Evolutionary conservation across 1,140 invertebrate genomes (phyloP), one percentile per base, ranked within the genome.

Genomic region (Phortica variegata): DNA sequence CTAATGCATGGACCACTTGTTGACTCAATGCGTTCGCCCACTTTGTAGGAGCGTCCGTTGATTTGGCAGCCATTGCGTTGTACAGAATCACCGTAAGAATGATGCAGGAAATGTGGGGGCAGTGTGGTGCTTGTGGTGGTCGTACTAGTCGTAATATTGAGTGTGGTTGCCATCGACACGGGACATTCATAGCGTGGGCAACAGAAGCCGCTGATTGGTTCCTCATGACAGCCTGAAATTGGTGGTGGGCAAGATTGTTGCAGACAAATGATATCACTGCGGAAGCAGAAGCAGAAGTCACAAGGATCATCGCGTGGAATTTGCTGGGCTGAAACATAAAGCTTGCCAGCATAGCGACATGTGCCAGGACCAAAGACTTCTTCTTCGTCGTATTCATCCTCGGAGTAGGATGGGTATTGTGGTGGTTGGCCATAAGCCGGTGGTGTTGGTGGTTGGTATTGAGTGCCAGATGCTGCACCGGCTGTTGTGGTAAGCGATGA

Each of bases 271-370:
- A 96, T 95, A 69, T 95, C 93, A 71, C 91, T 92, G 77, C 93
- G 84, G 81, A 95, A 96, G 81, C 93, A 96, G 86, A 96, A 96
- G 77, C 93, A 96, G 81, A 95, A 96, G 70, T 95, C 92, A 72
- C 93, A 96, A 20, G 93, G 91, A 80, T 96, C 91, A 50, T 93
- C 89, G 58, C 92, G 80, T 16, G 92, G 92, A 54, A 96, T 94
- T 79, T 96, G 93, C 79, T 95, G 92, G 3, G 93, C 93, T 1
- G 91, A 95, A 23, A 94, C 89, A 68, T 92, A 95, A 29, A 95
- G 85, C 77, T 92, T 92, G 56, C 91, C 90, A 38, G 91, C 90
- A 65, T 92, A 95, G 56, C 92, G 80, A 70, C 93, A 95, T 26
- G 91, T 94, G 47, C 91, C 91, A 19, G 89, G 90, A 36, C 90